Percentiles rank a stretch among this genome's conserved stretches.
These are phyloP conservation scores for Zaprionus tsacasi DNA, from an alignment of 1,140 invertebrate species.

Conservation along the genomic window DNA sequence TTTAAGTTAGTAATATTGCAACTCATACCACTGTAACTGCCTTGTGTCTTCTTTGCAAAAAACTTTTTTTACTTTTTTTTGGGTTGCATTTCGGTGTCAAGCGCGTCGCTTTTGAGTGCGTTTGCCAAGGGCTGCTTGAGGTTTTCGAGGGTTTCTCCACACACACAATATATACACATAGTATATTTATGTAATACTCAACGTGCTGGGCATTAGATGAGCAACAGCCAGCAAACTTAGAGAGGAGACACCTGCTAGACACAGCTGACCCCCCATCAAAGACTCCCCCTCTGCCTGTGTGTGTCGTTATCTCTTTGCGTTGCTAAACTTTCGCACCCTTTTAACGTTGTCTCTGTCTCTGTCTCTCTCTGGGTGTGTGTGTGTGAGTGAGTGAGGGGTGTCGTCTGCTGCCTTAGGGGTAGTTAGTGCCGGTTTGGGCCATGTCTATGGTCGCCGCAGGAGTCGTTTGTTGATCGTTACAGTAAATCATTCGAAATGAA, in stretches of 20 bases:
- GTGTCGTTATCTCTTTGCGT: slow-evolving; percentile 43
- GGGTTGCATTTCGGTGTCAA: slow-evolving; percentile 59
- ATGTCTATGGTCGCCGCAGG: slow-evolving; percentile 57
- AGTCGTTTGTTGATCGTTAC: slow-evolving; percentile 78
- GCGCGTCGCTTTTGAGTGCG: slow-evolving; percentile 43
- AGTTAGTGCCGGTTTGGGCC: slow-evolving; percentile 8
- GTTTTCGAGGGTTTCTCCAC: slow-evolving; percentile 10
- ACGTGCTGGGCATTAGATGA: slow-evolving; percentile 14
- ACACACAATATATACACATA: not conserved
- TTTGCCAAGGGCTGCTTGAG: slow-evolving; percentile 44
- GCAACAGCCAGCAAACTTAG: not conserved
- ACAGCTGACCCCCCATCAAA: slow-evolving; percentile 34
- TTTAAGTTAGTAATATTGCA: too few relatives aligned
- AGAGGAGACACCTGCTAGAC: slow-evolving; percentile 32
- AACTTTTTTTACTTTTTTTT: slow-evolving; percentile 5
- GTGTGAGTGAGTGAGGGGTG: not conserved
- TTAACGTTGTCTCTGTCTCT: slow-evolving; percentile 31
- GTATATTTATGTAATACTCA: slow-evolving; percentile 13
- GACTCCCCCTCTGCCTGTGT: slow-evolving; percentile 6
- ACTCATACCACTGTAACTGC: not conserved
- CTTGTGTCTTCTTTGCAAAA: slow-evolving; percentile 15
- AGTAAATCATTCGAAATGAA: slow-evolving; percentile 81
- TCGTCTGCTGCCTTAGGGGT: slow-evolving; percentile 27
- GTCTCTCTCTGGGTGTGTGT: not conserved
- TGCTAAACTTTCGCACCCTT: slow-evolving; percentile 78